phyloP scores from a whole-genome alignment of 2,888 invertebrate genomes.

The Monochamus alternatus region DNA sequence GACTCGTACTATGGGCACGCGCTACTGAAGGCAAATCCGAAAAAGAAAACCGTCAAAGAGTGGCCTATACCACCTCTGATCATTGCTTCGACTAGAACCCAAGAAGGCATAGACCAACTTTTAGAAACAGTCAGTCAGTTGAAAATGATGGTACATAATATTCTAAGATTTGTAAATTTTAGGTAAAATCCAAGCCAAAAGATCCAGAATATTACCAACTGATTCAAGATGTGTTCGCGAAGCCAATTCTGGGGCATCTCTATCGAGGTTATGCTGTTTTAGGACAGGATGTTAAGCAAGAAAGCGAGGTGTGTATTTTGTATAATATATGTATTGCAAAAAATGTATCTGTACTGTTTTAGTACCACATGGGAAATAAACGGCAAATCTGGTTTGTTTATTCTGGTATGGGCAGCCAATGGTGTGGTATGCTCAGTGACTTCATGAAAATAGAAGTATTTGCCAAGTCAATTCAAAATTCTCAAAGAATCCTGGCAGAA shows the following conservation, averaged over 20 bases:
- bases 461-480: conserved; percentile 76
- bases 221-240: conserved; percentile 71
- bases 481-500: conserved; percentile 74
- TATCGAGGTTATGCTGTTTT: conserved; percentile 77
- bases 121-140: conserved; percentile 70
- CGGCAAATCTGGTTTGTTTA: conserved; percentile 80
- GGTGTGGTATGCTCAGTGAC: conserved; percentile 80
- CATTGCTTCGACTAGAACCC: conserved; percentile 88
- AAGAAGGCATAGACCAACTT: conserved; percentile 81
- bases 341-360: conserved; percentile 40
- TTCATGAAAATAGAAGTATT: conserved; percentile 80
- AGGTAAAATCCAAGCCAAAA: conserved; percentile 73
- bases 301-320: conserved; percentile 62
- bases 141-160: background rate
- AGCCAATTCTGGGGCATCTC: conserved; percentile 75
- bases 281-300: conserved; percentile 63
- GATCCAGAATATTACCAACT: conserved; percentile 73
- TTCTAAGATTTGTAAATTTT: conserved; percentile 32
- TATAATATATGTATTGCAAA: background rate
- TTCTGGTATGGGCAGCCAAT: conserved; percentile 85
- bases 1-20: conserved; percentile 96
- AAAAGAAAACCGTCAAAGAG: conserved; percentile 75
- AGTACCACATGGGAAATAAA: conserved; percentile 68
- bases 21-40: conserved; percentile 85
- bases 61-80: conserved; percentile 79